phyloP scores from a whole-genome alignment of 2,888 invertebrate species.

The Formica aserva region DNA sequence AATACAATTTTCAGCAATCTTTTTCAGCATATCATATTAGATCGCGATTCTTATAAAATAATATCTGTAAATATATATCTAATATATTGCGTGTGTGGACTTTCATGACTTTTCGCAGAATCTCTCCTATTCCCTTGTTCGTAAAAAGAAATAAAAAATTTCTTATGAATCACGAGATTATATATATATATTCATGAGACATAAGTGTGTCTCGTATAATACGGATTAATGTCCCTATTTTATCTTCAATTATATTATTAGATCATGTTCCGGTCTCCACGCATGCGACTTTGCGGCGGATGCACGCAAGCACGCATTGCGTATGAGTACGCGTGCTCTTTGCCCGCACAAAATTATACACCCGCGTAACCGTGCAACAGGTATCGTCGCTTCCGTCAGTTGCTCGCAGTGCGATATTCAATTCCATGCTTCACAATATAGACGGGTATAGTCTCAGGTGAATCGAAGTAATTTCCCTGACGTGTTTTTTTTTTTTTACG shows the following conservation, averaged over 20 bases:
- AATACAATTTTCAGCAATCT: background rate
- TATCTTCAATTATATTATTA: slow-evolving; percentile 8
- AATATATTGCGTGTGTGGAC: background rate
- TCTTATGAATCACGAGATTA: background rate
- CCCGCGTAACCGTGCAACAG: slow-evolving; percentile 22
- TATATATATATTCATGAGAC: background rate
- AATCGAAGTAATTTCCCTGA: slow-evolving; percentile 10
- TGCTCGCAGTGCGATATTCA: slow-evolving; percentile 32
- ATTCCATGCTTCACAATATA: background rate
- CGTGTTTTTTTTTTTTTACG: slow-evolving; percentile 6
- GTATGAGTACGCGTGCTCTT: background rate
- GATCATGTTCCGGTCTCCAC: background rate
- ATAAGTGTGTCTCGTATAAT: background rate
- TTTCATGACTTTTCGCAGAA: background rate
- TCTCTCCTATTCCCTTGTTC: background rate
- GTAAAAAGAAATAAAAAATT: background rate
- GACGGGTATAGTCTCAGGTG: background rate
- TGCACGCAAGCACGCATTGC: background rate
- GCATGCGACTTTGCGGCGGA: background rate
- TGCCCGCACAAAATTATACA: slow-evolving; percentile 10
- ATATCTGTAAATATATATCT: background rate
- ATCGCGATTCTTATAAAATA: no score
- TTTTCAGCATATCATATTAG: background rate
- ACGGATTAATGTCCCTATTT: background rate
- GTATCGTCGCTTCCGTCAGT: slow-evolving; percentile 13